A percentile compares a stretch with the other conserved stretches of the same genome.
These are phyloP conservation scores for Trichacis sp. DNA, from an alignment of 2,888 invertebrate genomes.

Conservation along the genomic window DNA sequence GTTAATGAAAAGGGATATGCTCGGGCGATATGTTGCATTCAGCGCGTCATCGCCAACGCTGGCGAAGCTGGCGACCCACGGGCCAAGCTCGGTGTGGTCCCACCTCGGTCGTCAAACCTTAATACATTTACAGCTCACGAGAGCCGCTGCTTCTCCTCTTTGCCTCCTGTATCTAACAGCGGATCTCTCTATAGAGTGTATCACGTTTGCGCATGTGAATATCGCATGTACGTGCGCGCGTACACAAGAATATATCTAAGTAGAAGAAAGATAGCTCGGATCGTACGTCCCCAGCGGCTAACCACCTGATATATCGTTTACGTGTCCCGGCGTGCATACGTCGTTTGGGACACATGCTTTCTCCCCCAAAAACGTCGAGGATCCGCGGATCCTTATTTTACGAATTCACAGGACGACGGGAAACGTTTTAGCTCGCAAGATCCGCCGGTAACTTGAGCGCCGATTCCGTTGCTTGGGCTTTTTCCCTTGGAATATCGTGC, in stretches of 20 bases:
- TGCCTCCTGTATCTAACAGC: conserved; percentile 51
- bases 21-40: conserved; percentile 24
- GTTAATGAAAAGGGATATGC: conserved; percentile 6
- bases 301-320: conserved; percentile 70
- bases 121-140: conserved; percentile 68
- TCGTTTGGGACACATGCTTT: conserved; percentile 67
- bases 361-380: conserved; percentile 43
- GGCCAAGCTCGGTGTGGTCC: conserved; percentile 57
- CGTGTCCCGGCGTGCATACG: conserved; percentile 68
- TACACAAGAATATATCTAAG: conserved; percentile 53
- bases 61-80: conserved; percentile 41
- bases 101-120: conserved; percentile 67
- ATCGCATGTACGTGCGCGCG: conserved; percentile 48
- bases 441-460: conserved; percentile 36
- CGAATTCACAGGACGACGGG: conserved; percentile 61
- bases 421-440: conserved; percentile 47
- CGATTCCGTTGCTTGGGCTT: conserved; percentile 20
- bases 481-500: conserved; percentile 13
- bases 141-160: conserved; percentile 44
- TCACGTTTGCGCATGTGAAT: conserved; percentile 65
- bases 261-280: conserved; percentile 67
- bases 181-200: conserved; percentile 61
- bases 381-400: conserved; percentile 61
- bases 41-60: conserved; percentile 34
- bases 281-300: conserved; percentile 69